Conservation (phyloP, 2,888 invertebrate species). For the Orthosia gothica region DNA sequence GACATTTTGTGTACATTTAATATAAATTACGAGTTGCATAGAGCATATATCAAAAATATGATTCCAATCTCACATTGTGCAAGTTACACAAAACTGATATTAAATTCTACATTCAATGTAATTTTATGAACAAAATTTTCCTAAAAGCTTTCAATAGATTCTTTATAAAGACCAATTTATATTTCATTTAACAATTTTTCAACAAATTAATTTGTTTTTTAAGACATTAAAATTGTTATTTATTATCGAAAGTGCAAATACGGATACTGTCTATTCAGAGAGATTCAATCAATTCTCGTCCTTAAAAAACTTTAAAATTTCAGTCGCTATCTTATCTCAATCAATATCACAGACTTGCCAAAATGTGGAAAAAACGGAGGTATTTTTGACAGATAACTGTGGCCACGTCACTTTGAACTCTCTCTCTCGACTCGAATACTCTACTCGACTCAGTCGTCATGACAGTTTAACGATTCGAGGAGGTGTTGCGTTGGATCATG, state of each 20-base stretch:
- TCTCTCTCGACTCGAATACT: no score
- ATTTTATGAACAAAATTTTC: not conserved
- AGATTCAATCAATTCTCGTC: no score
- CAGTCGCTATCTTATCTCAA: no score
- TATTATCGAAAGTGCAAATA: not conserved
- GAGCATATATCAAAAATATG: not conserved
- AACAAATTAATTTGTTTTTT: not conserved
- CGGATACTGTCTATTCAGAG: not conserved
- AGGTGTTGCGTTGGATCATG: no score
- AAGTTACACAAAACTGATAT: not conserved
- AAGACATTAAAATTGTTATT: not conserved
- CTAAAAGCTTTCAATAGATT: not conserved
- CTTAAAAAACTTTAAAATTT: no score
- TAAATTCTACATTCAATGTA: not conserved
- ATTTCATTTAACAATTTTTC: not conserved
- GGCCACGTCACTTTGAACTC: no score
- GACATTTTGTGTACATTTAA: not conserved
- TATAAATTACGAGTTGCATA: not conserved
- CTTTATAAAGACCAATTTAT: slow-evolving; percentile 8
- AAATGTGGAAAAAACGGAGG: no score
- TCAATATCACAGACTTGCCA: no score
- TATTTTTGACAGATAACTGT: no score
- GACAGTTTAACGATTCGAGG: no score
- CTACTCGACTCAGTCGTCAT: no score
- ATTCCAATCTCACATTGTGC: not conserved